Evolutionary conservation across 2,888 invertebrate species (phyloP), one percentile per base, ranked within the genome.

Genomic region (Protodeltote pygarga): DNA sequence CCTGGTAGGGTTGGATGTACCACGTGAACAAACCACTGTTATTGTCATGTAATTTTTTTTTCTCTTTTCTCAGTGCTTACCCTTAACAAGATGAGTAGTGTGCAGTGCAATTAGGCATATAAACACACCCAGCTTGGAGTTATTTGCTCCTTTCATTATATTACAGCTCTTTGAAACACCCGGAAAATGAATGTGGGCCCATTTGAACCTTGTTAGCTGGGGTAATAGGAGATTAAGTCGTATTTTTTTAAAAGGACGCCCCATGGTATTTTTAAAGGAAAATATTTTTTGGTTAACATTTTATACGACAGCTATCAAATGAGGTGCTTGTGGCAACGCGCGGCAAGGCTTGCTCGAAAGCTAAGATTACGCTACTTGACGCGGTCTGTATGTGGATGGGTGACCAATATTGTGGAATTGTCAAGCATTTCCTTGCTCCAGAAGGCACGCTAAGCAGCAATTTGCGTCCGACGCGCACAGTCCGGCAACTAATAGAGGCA

Each of bases 71-170:
- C 8, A 8, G 6, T 1, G 8, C 47, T 40, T 38, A 21, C 60
- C 73, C 77, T 77, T 77, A 75, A 72, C 57, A 17, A 39, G 61
- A 64, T 60, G 60, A 49, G 51, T 55, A 37, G 68, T 51, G 50
- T 54, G 52, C 62, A 57, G 45, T 55, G 75, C 76, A 79, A 78
- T 79, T 79, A 79, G 72, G 65, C 65, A 63, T 71, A 71, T 74
- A 71, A 79, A 75, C 74, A 73, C 73, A 67, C 51, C 55, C 60
- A 10, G 66, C 59, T 58, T 55, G 29, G 54, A 70, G 63, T 71
- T 68, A 71, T 70, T 64, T 57, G 51, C 60, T 61, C 62, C 61
- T 67, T 70, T 66, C 58, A 58, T 65, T 52, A 68, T 62, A 52
- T 54, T 37, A 44, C 51, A 10, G 27, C 32, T 35, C 49, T 51